Evolutionary conservation across 2,888 invertebrate species (phyloP), one percentile per base, ranked within the genome.

Genomic region (Acleris emargana): DNA sequence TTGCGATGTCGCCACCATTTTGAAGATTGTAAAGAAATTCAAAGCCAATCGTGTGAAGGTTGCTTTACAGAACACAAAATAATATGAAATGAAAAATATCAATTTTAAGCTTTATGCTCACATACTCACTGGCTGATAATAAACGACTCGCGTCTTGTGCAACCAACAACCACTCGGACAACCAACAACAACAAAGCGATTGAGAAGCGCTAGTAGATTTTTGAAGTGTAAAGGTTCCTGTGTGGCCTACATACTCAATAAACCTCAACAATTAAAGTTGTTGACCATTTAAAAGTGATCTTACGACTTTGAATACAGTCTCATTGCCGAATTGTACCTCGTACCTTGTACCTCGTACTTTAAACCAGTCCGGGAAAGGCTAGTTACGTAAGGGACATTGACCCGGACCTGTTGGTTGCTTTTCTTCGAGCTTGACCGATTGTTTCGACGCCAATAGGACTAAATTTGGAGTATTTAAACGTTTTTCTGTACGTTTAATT

Each of bases 391-490:
- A 68, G 72, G 72, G 71, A 69, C 68, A 42, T 63, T 72, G 69
- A 77, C 74, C 73, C 77, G 76, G 78, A 78, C 69, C 62, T 68
- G 13, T 22, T 51, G 58, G 38, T 54, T 43, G 45, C 51, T 61
- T 57, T 42, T 20, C 53, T 54, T 54, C 16, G 20, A 16, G 22
- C 20, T 42, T 54, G 54, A 42, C 54, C 42, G 22, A 18, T 32
- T 18, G n/a, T 17, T 11, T 16, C 13, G 42, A 54, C 13, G 53
- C 22, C 42, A 54, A 38, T 54, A 38, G 38, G 51, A 51, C 3
- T 16, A 53, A 17, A 9, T 38, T 42, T 42, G 13, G 18, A 4
- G 20, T 4, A 13, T 16, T 25, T 25, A 16, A 16, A 6, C 28
- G 25, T 43, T n/a, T 28, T 25, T 28, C 28, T 38, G 38, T 38